phyloP scores from a whole-genome alignment of 2,888 invertebrate genomes.

The Microplitis deprimator region DNA sequence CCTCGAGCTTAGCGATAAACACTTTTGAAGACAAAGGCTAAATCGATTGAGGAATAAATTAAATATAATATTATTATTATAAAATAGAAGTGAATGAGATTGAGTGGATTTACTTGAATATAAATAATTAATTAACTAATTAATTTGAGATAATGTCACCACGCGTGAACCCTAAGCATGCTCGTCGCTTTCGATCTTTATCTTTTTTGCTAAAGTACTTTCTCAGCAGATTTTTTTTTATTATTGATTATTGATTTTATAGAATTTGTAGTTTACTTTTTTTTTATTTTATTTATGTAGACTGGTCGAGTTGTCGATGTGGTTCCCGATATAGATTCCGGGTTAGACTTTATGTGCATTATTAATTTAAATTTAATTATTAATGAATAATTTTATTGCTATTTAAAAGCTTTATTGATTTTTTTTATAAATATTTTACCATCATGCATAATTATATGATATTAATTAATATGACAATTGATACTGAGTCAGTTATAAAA shows the following conservation, averaged over 20 bases:
- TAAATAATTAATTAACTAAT: background rate
- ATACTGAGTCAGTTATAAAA: too few relatives aligned
- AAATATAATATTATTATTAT: background rate
- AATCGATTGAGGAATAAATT: background rate
- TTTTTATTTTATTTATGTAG: background rate
- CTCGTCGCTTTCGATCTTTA: slow-evolving; percentile 34
- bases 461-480: too few relatives aligned
- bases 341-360: too few relatives aligned
- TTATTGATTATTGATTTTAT: background rate
- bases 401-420: too few relatives aligned
- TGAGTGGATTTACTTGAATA: slow-evolving; percentile 12
- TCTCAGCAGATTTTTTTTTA: background rate
- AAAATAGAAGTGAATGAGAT: background rate
- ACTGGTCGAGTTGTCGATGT: slow-evolving; percentile 51
- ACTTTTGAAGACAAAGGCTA: background rate
- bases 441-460: too few relatives aligned
- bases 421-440: too few relatives aligned
- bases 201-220: background rate
- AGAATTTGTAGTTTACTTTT: background rate
- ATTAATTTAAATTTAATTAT: slow-evolving; percentile 1
- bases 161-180: slow-evolving; percentile 34
- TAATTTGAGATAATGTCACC: slow-evolving; percentile 31
- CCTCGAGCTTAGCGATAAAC: too few relatives aligned
- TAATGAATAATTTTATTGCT: too few relatives aligned
- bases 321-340: slow-evolving; percentile 14